Conservation (phyloP, 2,888 invertebrate genomes). For the Eupelmus urozonus region DNA sequence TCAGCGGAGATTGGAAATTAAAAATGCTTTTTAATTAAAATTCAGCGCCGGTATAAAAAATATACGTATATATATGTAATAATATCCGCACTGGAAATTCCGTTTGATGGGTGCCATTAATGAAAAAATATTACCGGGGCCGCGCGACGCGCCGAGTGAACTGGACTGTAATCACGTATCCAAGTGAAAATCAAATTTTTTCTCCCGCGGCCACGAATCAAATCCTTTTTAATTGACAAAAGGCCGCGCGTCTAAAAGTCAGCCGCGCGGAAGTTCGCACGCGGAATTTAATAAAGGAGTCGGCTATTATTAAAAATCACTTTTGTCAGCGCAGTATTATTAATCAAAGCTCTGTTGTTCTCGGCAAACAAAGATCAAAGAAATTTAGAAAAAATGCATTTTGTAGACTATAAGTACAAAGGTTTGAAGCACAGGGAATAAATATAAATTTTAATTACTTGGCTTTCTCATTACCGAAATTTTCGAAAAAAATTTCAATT, state of each 20-base stretch:
- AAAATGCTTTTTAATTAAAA: slow-evolving; percentile 13
- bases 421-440: no score
- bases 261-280: no score
- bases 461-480: no score
- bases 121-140: background rate
- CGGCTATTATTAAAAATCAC: background rate
- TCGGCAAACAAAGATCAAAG: background rate
- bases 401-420: background rate
- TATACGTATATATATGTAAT: no score
- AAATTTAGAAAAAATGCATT: background rate
- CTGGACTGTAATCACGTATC: slow-evolving; percentile 28
- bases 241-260: background rate
- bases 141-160: background rate
- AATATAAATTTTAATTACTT: no score
- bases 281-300: slow-evolving; percentile 8
- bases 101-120: no score
- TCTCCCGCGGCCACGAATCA: background rate
- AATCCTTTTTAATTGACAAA: background rate
- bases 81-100: no score
- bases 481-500: no score
- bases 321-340: no score
- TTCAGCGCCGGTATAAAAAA: background rate
- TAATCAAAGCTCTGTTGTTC: background rate
- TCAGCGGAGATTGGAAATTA: no score
- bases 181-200: slow-evolving; percentile 24